phyloP scores from a whole-genome alignment of 2,888 invertebrate genomes.

The Volucella bombylans region DNA sequence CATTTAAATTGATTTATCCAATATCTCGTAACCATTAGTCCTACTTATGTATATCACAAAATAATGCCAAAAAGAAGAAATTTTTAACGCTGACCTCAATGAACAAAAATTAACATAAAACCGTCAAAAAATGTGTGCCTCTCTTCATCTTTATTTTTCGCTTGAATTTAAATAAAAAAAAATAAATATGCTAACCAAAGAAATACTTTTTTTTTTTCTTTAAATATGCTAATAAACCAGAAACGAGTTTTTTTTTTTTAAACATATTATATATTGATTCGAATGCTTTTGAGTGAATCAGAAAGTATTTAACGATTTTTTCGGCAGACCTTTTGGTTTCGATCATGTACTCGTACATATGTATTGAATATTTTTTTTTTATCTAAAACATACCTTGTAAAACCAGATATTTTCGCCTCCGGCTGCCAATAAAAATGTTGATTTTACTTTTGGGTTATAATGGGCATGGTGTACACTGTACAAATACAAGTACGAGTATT shows the following conservation, averaged over 20 bases:
- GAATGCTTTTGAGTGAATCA: conserved; percentile 47
- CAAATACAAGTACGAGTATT: too few species aligned
- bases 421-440: conserved; percentile 32
- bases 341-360: conserved; percentile 39
- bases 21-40: too few species aligned
- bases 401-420: conserved; percentile 46
- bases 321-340: conserved; percentile 57
- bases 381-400: conserved; percentile 38
- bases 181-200: conserved; percentile 28
- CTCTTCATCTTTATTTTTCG: conserved; percentile 8
- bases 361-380: conserved; percentile 5
- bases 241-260: conserved; percentile 38
- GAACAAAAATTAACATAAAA: conserved; percentile 47
- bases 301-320: conserved; percentile 52
- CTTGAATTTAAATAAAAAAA: conserved; percentile 15
- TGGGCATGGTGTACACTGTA: conserved; percentile 11
- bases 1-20: too few species aligned
- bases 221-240: conserved; percentile 62
- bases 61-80: not conserved
- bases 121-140: conserved; percentile 49
- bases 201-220: conserved; percentile 8
- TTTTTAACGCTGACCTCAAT: conserved; percentile 41
- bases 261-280: not conserved
- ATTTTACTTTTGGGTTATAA: not conserved
- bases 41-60: too few species aligned